Conservation (phyloP, 2,797 vertebrate species). For the Tarsius wallacei region DNA sequence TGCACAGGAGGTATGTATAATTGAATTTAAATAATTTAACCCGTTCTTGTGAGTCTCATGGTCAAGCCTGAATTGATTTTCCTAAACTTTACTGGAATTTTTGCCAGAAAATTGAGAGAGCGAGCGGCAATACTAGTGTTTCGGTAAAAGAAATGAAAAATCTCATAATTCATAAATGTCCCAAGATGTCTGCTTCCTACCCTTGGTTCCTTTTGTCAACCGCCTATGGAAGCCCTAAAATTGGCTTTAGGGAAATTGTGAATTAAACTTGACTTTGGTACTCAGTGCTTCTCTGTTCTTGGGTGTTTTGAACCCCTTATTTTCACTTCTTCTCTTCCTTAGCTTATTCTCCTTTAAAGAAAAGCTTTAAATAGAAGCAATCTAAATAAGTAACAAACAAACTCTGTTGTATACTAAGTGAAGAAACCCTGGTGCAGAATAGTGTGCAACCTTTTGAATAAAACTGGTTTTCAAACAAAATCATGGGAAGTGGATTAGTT, state of each 20-base stretch:
- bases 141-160: neutral
- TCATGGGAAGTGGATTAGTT: neutral
- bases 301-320: neutral
- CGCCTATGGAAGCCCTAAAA: neutral
- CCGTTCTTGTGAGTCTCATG: neutral
- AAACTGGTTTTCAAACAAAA: neutral
- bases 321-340: neutral
- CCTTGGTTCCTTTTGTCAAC: neutral
- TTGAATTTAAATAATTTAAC: neutral
- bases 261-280: neutral
- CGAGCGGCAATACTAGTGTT: too few relatives aligned
- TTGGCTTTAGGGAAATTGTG: neutral
- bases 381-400: neutral
- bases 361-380: neutral
- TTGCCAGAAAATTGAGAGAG: neutral
- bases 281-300: neutral
- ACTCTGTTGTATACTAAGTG: neutral
- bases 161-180: neutral
- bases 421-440: neutral
- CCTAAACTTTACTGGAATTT: neutral
- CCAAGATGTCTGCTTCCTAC: neutral
- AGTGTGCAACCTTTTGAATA: neutral
- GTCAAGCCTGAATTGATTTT: neutral
- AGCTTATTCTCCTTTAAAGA: neutral
- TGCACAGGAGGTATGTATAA: neutral